phyloP scores from a whole-genome alignment of 2,888 invertebrate genomes.

The Tryphoninae sp. region DNA sequence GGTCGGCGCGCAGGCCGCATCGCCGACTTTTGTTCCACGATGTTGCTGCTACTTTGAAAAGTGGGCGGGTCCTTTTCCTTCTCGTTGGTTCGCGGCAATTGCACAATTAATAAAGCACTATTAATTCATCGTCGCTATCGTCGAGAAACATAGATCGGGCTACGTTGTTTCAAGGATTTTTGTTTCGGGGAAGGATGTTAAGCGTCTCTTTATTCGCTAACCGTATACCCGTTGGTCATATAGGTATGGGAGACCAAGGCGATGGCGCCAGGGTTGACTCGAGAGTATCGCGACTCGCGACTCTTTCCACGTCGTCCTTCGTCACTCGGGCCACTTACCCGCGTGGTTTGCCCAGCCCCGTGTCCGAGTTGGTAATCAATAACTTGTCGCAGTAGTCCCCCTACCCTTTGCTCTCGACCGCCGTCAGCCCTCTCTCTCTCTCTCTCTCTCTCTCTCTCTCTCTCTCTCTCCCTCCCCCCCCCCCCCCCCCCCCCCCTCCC shows the following conservation, averaged over 20 bases:
- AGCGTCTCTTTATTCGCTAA: no score
- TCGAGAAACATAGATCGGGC: no score
- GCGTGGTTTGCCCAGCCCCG: constrained; percentile 55
- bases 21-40: constrained; percentile 40
- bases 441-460: constrained; percentile 43
- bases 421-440: constrained; percentile 53
- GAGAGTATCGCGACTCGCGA: constrained; percentile 7
- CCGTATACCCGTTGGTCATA: no score
- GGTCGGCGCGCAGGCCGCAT: constrained; percentile 6
- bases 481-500: constrained; percentile 57
- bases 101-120: no score
- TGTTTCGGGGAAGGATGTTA: no score
- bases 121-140: no score
- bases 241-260: no score
- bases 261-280: no score
- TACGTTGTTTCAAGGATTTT: no score
- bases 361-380: constrained; percentile 79
- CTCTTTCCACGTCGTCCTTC: constrained; percentile 44
- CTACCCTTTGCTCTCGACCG: constrained; percentile 48
- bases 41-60: no score
- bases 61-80: no score
- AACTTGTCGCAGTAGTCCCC: constrained; percentile 76
- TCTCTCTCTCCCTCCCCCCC: constrained; percentile 48
- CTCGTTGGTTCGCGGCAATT: no score
- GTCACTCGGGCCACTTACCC: constrained; percentile 66